Conservation (phyloP, 2,113 vertebrate genomes). For the Dendropsophus ebraccatus region DNA sequence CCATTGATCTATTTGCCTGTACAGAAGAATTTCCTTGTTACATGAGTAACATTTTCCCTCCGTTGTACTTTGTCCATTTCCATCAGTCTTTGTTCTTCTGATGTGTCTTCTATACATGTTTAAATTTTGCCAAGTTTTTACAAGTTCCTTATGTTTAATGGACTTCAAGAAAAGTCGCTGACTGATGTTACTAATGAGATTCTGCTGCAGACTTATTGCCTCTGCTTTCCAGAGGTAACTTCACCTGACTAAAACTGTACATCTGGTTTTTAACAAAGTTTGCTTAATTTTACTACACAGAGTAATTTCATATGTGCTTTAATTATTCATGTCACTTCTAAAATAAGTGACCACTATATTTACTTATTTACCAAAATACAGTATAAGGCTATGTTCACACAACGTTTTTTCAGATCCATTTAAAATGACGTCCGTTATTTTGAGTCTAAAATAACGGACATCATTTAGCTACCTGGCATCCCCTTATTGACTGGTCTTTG, state of each 20-base stretch:
- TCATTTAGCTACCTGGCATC: no score
- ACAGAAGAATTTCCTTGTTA: conserved; percentile 20
- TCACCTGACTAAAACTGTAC: not conserved
- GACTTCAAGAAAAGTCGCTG: conserved; percentile 34
- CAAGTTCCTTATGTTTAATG: conserved; percentile 55
- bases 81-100: conserved; percentile 49
- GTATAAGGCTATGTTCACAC: no score
- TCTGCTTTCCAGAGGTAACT: conserved; percentile 31
- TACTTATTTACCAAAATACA: not conserved
- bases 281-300: conserved; percentile 4
- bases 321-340: not conserved
- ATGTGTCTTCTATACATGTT: conserved; percentile 36
- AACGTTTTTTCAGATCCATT: no score
- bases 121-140: conserved; percentile 56
- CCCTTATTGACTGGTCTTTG: no score
- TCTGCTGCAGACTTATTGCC: conserved; percentile 32
- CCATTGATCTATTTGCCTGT: not conserved
- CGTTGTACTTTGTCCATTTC: conserved; percentile 43
- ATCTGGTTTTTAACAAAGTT: conserved; percentile 32
- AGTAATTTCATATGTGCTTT: not conserved
- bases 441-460: no score
- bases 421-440: no score
- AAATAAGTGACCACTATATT: not conserved
- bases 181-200: conserved; percentile 49
- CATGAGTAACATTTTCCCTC: conserved; percentile 48